A percentile compares a stretch with the other conserved stretches of the same genome.
Conservation (phyloP, 2,888 invertebrate genomes). For the Netelia virgata region DNA sequence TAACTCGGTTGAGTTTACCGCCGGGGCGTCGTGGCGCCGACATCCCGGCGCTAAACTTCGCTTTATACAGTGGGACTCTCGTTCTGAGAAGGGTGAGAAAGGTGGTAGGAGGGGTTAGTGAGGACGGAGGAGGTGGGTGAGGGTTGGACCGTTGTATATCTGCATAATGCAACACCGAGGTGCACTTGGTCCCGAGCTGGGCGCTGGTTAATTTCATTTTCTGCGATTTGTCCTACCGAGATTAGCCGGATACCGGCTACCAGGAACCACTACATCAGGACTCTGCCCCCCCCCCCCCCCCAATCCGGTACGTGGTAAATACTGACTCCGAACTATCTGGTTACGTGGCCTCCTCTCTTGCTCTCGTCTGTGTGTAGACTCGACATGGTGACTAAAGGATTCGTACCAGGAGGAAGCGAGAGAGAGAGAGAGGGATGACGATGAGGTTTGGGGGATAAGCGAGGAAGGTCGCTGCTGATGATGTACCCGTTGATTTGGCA, state of each 20-base stretch:
- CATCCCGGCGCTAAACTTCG: constrained; percentile 74
- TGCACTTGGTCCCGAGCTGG: constrained; percentile 61
- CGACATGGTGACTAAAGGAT: constrained; percentile 42
- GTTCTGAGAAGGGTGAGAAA: constrained; percentile 30
- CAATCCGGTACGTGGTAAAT: constrained; percentile 53
- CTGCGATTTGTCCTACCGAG: constrained; percentile 70
- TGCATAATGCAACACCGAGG: constrained; percentile 76
- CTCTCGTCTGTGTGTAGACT: constrained; percentile 27
- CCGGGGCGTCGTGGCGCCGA: constrained; percentile 70
- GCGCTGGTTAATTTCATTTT: constrained; percentile 71
- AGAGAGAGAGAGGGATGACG: constrained; percentile 51
- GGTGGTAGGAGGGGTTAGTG: constrained; percentile 24
- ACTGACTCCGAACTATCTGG: constrained; percentile 45
- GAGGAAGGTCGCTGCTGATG: constrained; percentile 53
- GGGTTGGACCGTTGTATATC: constrained; percentile 68
- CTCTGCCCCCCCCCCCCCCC: not conserved
- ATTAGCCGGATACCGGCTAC: constrained; percentile 67
- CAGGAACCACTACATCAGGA: constrained; percentile 33
- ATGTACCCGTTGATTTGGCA: constrained; percentile 62
- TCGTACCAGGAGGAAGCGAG: constrained; percentile 59
- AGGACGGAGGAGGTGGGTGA: constrained; percentile 24
- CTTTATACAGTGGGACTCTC: constrained; percentile 71
- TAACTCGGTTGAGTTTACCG: constrained; percentile 75
- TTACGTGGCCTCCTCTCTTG: constrained; percentile 7
- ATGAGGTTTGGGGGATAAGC: constrained; percentile 44